These are phyloP conservation scores for Amiota communis DNA, from an alignment of 2,888 invertebrate genomes.

Conservation along the genomic window DNA sequence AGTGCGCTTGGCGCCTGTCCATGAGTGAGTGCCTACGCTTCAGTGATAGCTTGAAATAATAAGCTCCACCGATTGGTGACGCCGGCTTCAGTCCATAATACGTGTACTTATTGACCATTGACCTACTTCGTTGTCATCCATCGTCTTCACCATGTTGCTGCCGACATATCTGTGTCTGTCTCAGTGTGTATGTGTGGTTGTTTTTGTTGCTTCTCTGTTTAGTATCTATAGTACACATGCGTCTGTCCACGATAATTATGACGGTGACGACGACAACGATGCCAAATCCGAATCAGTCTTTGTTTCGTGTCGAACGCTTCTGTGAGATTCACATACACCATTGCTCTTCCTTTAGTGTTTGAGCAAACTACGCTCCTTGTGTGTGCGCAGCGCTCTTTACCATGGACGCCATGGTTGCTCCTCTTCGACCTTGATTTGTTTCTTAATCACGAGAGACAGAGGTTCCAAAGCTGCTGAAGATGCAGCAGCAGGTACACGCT, in stretches of 20 bases:
- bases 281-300: conserved; percentile 59
- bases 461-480: conserved; percentile 72
- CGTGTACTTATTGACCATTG: background rate
- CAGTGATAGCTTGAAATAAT: too few species aligned
- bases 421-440: conserved; percentile 78
- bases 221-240: background rate
- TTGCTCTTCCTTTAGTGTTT: conserved; percentile 15
- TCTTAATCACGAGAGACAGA: conserved; percentile 83
- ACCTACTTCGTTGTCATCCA: conserved; percentile 3
- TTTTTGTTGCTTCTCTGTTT: too few species aligned
- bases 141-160: background rate
- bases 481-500: conserved; percentile 73
- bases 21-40: background rate
- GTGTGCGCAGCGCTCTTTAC: conserved; percentile 71
- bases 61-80: background rate
- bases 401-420: conserved; percentile 89
- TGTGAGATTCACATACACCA: conserved; percentile 32
- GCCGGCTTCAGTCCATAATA: background rate
- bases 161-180: conserved; percentile 40
- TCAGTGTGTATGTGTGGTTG: conserved; percentile 33
- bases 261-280: conserved; percentile 8
- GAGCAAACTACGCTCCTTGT: conserved; percentile 6
- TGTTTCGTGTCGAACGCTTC: conserved; percentile 44
- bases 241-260: background rate
- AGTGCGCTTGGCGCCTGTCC: background rate